A percentile compares a stretch with the other conserved stretches of the same genome.
Conservation (phyloP, 2,888 invertebrate species). For the Himalopsyche japonica region DNA sequence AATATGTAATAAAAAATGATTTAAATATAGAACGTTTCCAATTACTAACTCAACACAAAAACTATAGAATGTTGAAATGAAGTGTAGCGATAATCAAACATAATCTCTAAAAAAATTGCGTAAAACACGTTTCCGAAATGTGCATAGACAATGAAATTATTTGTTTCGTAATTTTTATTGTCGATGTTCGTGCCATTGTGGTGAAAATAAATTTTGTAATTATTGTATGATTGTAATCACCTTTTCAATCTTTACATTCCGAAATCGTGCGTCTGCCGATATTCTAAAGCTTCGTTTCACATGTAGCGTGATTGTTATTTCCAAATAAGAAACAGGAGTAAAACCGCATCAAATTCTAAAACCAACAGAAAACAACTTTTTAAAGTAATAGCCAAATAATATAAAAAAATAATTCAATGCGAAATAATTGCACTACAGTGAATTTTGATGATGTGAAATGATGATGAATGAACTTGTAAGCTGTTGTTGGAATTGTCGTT, state of each 20-base stretch:
- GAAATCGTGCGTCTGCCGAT: constrained; percentile 3
- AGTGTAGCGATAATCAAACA: not conserved
- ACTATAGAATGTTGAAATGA: not conserved
- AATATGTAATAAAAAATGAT: no score
- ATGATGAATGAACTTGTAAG: no score
- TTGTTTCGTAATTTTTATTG: not conserved
- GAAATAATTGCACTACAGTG: not conserved
- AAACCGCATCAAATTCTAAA: constrained; percentile 41
- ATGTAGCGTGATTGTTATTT: constrained; percentile 26
- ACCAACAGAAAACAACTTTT: constrained; percentile 35
- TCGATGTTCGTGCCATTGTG: not conserved
- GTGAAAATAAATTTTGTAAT: not conserved
- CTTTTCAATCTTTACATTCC: not conserved
- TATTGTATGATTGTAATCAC: constrained; percentile 2
- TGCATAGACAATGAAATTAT: not conserved
- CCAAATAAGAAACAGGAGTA: constrained; percentile 40
- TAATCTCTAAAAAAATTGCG: not conserved
- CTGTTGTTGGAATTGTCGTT: no score
- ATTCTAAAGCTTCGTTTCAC: not conserved
- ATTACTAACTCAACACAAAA: no score
- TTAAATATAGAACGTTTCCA: no score
- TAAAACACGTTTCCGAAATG: not conserved
- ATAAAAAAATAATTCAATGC: not conserved
- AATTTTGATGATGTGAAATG: not conserved
- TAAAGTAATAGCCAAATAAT: constrained; percentile 1